These are phyloP conservation scores for Cheilosia grossa DNA, from an alignment of 2,888 invertebrate species.

Conservation along the genomic window DNA sequence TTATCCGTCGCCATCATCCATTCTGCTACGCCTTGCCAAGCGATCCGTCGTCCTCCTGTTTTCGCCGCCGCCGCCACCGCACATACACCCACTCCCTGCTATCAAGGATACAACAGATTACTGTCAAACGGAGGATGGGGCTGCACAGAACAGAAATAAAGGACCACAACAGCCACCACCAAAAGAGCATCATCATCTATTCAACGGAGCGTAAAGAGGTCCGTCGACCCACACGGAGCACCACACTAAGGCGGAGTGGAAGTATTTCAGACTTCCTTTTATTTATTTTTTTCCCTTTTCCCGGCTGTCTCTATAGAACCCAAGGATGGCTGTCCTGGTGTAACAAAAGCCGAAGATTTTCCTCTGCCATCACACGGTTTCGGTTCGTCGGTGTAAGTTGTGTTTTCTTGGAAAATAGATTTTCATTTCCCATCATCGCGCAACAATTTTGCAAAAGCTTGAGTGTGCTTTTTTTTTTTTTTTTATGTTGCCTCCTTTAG, in stretches of 20 bases:
- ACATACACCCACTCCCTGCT: background rate
- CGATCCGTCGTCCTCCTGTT: slow-evolving; percentile 9
- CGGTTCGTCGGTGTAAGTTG: slow-evolving; percentile 52
- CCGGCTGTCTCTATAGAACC: background rate
- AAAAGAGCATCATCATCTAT: slow-evolving; percentile 75
- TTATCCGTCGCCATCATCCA: slow-evolving; percentile 74
- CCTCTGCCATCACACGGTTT: slow-evolving; percentile 18
- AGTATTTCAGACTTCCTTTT: slow-evolving; percentile 19
- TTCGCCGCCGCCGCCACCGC: slow-evolving; percentile 1
- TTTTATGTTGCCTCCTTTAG: slow-evolving; percentile 38
- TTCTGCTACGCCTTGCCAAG: slow-evolving; percentile 54
- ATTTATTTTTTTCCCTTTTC: slow-evolving; percentile 6
- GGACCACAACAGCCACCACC: slow-evolving; percentile 73
- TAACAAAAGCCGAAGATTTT: slow-evolving; percentile 54
- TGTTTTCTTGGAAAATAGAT: slow-evolving; percentile 72
- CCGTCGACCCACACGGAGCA: slow-evolving; percentile 67
- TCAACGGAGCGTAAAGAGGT: slow-evolving; percentile 73
- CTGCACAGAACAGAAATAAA: slow-evolving; percentile 68
- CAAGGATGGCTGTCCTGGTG: slow-evolving; percentile 21
- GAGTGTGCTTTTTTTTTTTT: slow-evolving; percentile 26
- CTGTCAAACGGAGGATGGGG: slow-evolving; percentile 51
- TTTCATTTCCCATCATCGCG: slow-evolving; percentile 71
- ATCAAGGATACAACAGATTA: slow-evolving; percentile 73
- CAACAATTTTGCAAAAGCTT: slow-evolving; percentile 39
- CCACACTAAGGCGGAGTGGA: slow-evolving; percentile 4